These are phyloP conservation scores for Diglossa cyanea DNA, from an alignment of 2,797 vertebrate species.

Conservation along the genomic window DNA sequence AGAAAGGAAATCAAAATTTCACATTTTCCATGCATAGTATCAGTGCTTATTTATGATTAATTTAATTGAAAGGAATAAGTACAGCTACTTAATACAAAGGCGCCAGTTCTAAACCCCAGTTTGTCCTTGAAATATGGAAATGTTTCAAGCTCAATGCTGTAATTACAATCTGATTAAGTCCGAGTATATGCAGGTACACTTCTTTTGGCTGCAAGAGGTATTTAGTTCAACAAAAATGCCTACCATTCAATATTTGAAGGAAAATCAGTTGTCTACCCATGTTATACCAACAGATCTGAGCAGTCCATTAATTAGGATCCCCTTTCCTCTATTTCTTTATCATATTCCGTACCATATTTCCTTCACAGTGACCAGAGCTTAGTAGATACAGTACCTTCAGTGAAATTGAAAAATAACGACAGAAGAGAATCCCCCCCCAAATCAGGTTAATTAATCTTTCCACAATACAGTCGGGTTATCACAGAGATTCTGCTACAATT, in stretches of 20 bases:
- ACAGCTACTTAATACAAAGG: background rate
- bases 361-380: background rate
- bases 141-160: background rate
- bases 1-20: background rate
- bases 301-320: background rate
- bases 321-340: background rate
- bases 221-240: background rate
- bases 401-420: background rate
- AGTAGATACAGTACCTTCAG: background rate
- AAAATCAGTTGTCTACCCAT: background rate
- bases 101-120: background rate
- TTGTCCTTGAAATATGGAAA: conserved; percentile 11
- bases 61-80: background rate
- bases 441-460: background rate
- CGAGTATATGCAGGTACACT: background rate
- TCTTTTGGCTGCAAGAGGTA: background rate
- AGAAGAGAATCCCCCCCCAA: background rate
- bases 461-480: background rate
- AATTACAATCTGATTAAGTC: background rate
- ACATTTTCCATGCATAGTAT: background rate
- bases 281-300: background rate
- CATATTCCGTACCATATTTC: background rate
- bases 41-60: background rate
- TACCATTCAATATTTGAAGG: background rate
- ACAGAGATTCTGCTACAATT: background rate